A percentile compares a stretch with the other conserved stretches of the same genome.
Conservation (phyloP, 1,140 invertebrate species). For the Armadillidium nasatum region DNA sequence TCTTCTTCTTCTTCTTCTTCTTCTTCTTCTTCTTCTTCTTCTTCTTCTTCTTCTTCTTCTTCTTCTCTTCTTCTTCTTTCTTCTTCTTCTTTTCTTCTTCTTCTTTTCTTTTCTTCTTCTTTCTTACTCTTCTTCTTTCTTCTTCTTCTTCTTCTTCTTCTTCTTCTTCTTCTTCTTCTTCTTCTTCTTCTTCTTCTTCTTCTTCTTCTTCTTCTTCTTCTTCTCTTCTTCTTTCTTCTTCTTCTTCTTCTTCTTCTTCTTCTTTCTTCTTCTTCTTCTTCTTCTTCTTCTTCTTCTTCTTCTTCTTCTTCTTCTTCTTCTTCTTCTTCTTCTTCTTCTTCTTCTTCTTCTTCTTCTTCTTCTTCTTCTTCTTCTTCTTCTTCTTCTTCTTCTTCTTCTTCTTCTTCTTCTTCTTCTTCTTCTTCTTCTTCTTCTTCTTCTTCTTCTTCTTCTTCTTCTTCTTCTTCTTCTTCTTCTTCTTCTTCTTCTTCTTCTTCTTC, state of each 20-base stretch:
- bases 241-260: constrained; percentile 9
- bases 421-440: not conserved
- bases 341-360: constrained; percentile 3
- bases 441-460: not conserved
- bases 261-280: constrained; percentile 10
- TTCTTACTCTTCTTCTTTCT: too few relatives aligned
- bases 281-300: not conserved
- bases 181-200: too few relatives aligned
- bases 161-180: too few relatives aligned
- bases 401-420: not conserved
- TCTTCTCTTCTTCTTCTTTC: constrained; percentile 10
- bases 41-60: constrained; percentile 9
- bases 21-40: constrained; percentile 10
- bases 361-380: too few relatives aligned
- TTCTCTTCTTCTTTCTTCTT: constrained; percentile 10
- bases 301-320: constrained; percentile 2
- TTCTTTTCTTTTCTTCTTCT: too few relatives aligned
- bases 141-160: constrained; percentile 10
- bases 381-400: constrained; percentile 3
- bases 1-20: constrained; percentile 10
- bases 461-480: not conserved
- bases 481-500: not conserved
- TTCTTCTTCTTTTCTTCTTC: constrained; percentile 10
- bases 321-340: constrained; percentile 9
- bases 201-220: too few relatives aligned